Evolutionary conservation across 2,888 invertebrate species (phyloP), one percentile per base, ranked within the genome.

Genomic region (Chymomyza fuscimana): DNA sequence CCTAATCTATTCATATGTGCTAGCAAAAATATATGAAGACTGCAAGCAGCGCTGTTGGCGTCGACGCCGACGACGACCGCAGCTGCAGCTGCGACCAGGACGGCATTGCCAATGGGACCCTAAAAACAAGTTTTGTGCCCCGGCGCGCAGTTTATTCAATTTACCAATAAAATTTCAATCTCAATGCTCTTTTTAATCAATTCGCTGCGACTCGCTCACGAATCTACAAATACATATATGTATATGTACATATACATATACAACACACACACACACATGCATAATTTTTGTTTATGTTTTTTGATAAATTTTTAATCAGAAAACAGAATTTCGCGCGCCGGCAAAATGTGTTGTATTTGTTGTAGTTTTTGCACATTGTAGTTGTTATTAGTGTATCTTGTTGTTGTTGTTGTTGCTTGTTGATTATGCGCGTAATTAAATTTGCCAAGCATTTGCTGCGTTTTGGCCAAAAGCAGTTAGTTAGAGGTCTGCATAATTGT

Each of bases 161-260:
- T 90, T 90, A 82, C 89, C 89, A 90, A 90, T 90, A 89, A 90
- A 89, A 87, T 90, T 90, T 80, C 89, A 90, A 90, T 90, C 89
- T 87, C 89, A 81, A 84, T 83, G 84, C 86, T 84, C 83, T 86
- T 90, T 90, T 90, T 90, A 90, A 90, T 90, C 90, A 90, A 89
- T 89, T 89, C 88, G 81, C 89, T 65, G 77, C 74, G 77, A 75
- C 81, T 72, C 78, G 71, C 72, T 74, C 77, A 76, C 19, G 54
- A 70, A 52, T 63, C 72, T 50, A 19, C 74, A 67, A 52, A 68
- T 63, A 19, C 67, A 56, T 4, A 63, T 58, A 16, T 63, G 51
- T n/a, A 15, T 67, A 64, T 16, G 56, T 32, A 25, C 36, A 62
- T 9, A 46, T 1, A 58, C 15, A 58, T 4, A 12, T 2, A 54